Evolutionary conservation across 1,140 invertebrate genomes (phyloP).

Genomic region (Drosophila biarmipes): DNA sequence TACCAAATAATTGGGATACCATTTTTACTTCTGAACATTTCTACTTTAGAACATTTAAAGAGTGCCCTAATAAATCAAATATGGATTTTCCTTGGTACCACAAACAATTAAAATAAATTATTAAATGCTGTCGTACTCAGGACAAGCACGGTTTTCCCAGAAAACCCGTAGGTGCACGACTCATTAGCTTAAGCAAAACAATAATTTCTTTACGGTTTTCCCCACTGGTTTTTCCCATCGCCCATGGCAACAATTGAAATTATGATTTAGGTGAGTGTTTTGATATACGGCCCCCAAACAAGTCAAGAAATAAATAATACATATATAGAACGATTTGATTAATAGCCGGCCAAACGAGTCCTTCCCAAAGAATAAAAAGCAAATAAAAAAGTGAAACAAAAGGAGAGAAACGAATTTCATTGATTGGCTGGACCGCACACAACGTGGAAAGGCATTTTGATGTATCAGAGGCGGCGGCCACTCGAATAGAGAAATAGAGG

Average conservation of each 20-base stretch:
- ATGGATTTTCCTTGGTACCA: background rate
- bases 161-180: background rate
- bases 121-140: constrained; percentile 2
- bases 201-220: constrained; percentile 26
- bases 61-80: constrained; percentile 7
- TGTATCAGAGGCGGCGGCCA: constrained; percentile 57
- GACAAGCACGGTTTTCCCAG: background rate
- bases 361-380: constrained; percentile 20
- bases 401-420: constrained; percentile 49
- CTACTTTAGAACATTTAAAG: background rate
- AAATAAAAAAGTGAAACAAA: constrained; percentile 23
- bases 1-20: too few species aligned
- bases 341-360: constrained; percentile 46
- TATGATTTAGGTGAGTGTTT: constrained; percentile 72
- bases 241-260: constrained; percentile 56
- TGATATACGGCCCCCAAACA: constrained; percentile 58
- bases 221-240: constrained; percentile 26
- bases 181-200: constrained; percentile 41
- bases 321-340: constrained; percentile 62
- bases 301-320: constrained; percentile 50
- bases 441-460: constrained; percentile 59
- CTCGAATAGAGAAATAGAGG: constrained; percentile 29
- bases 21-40: background rate
- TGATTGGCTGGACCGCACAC: constrained; percentile 72
- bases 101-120: constrained; percentile 6